Base-by-base conservation (phyloP, 2,113 vertebrate genomes). In the Rhipidura dahli region DNA sequence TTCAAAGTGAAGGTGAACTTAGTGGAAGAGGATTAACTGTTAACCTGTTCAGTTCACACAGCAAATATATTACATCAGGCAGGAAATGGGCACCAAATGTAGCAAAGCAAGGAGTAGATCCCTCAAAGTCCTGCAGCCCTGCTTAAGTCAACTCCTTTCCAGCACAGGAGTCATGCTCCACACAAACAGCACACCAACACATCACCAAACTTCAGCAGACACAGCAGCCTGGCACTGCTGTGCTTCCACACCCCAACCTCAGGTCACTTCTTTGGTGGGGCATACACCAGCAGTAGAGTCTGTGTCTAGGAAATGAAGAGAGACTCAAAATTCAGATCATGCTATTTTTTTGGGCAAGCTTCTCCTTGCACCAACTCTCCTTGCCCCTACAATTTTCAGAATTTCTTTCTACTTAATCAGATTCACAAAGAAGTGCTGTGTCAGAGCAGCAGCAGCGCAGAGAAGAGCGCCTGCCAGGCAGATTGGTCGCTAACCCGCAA, bases 201-300 rank as follows among this genome's bases (percentile, higher is more conserved):
- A 10, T 3, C 45, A 45, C 17, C 42, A 31, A n/a, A 56, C 51
- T 33, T 64, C 1, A 69, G 39, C 28, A 39, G 61, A 10, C 33
- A 66, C 11, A 59, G 51, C 33, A 84, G 35, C 42, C 50, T 64
- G 40, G 28, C 30, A 13, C 23, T 37, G 7, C 2, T 1, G 22
- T 9, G 20, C 20, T n/a, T 83, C 77, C 24, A 31, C 4, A 59
- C 7, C 37, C 22, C 35, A 37, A 0, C 30, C 60, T 49, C 13
- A 17, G 45, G 35, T 28, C 35, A 37, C 56, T 45, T 42, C 28
- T 10, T 37, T 18, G 33, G 17, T 61, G 31, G 13, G 39, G n/a
- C 0, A 0, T 7, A 3, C 3, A 54, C 13, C 15, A 51, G 19
- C 61, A 76, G 54, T 2, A 59, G 28, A 53, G 15, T 2, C 27